A percentile compares a stretch with the other conserved stretches of the same genome.
phyloP scores from a whole-genome alignment of 2,113 vertebrate species.

The Sterrhoptilus dennistouni region DNA sequence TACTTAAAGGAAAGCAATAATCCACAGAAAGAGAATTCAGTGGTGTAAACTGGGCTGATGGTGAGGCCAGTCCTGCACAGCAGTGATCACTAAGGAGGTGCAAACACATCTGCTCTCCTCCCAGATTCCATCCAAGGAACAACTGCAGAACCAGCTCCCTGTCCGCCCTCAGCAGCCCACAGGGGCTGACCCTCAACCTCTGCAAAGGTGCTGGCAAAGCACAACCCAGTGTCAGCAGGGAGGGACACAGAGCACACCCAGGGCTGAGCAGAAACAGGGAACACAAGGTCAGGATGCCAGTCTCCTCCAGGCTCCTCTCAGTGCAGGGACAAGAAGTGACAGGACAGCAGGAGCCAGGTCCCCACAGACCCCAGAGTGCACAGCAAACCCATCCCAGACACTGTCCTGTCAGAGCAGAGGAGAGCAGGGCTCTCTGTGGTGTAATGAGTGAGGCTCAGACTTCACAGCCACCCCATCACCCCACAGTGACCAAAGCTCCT shows the following conservation, averaged over 20 bases:
- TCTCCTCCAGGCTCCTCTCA: accelerated
- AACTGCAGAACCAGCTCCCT: background rate
- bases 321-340: background rate
- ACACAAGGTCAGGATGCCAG: background rate
- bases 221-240: accelerated
- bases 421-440: background rate
- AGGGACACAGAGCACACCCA: accelerated
- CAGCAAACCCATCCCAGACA: background rate
- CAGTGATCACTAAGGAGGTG: background rate
- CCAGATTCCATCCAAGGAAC: background rate
- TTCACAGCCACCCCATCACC: background rate
- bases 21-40: background rate
- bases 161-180: background rate
- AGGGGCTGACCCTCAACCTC: background rate
- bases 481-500: accelerated
- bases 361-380: background rate
- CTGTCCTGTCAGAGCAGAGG: background rate
- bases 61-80: background rate
- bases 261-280: background rate
- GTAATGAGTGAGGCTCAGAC: background rate
- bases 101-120: background rate
- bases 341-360: background rate
- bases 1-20: conserved; percentile 1
- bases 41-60: background rate
- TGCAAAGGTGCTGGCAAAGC: background rate